Base-by-base conservation (phyloP, 2,113 vertebrate species). In the Gallinago undulata region DNA sequence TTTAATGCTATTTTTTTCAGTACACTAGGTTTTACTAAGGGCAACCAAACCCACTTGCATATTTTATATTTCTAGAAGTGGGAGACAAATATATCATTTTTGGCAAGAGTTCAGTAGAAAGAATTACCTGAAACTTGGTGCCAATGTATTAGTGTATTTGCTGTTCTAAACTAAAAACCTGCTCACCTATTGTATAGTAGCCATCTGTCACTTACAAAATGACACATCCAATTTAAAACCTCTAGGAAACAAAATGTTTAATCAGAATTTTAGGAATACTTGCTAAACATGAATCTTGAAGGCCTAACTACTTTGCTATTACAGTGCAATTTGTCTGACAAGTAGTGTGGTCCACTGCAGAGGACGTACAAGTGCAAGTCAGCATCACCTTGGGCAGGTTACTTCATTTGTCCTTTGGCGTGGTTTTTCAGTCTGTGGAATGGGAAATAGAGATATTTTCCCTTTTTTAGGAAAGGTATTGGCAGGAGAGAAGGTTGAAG, bases 221-320 rank as follows among this genome's bases (percentile, higher is more conserved):
- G 96, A 96, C 94, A 95, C 70, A 93, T 96, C 70, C 94, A 94
- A 95, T 96, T 96, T 96, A 95, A 96, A 96, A 87, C 51, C 75
- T 73, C 84, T 87, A 91, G 91, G 74, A 96, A 96, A 92, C 91
- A 96, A 94, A 96, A 96, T 94, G 81, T 96, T 96, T 95, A 94
- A 96, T 96, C 94, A 95, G 77, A 95, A 93, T 95, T 97, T 96
- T 94, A 89, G 87, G 78, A 94, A 89, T 82, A 82, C 59, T 95
- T 96, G 80, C 84, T 96, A 96, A 87, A 92, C 77, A 37, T 89
- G 80, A 82, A 92, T 94, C 86, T 78, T 76, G 83, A 93, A 95
- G 53, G 17, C 60, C 62, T 89, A 92, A 92, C n/a, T 86, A 68
- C 60, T 89, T 92, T 2, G 5, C 80, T 82, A 19, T 93, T 91